These are phyloP conservation scores for Lepidocyrtoides sp. DNA, from an alignment of 2,888 invertebrate genomes.

Conservation along the genomic window DNA sequence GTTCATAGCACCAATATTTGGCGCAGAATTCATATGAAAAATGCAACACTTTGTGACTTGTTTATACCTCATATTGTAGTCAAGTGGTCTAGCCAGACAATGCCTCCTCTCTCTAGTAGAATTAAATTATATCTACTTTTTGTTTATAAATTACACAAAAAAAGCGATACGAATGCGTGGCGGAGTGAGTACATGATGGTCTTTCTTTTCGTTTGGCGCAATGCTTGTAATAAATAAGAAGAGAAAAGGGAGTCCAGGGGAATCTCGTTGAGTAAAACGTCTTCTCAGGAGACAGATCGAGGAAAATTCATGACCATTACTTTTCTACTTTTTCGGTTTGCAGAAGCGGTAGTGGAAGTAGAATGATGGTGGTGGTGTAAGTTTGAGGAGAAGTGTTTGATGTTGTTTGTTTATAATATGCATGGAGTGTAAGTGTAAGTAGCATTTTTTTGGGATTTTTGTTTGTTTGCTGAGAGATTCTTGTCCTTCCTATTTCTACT, in stretches of 20 bases:
- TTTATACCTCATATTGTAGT: not conserved
- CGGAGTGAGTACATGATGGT: not conserved
- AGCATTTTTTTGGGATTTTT: not conserved
- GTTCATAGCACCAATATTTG: slow-evolving; percentile 1
- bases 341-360: not conserved
- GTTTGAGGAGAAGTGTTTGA: slow-evolving; percentile 29
- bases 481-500: slow-evolving; percentile 9
- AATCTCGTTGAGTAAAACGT: slow-evolving; percentile 69
- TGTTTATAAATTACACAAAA: not conserved
- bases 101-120: too few relatives aligned
- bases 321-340: slow-evolving; percentile 44
- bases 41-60: not conserved
- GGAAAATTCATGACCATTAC: slow-evolving; percentile 77
- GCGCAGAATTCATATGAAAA: not conserved
- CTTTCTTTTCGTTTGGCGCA: not conserved
- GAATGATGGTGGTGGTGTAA: not conserved
- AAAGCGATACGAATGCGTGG: not conserved
- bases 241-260: slow-evolving; percentile 72
- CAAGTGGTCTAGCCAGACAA: not conserved
- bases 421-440: slow-evolving; percentile 1
- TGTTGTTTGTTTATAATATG: slow-evolving; percentile 48
- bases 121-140: too few relatives aligned
- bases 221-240: slow-evolving; percentile 58
- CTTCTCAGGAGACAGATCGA: slow-evolving; percentile 77
- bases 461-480: slow-evolving; percentile 13